Base-by-base conservation (phyloP, 2,797 vertebrate species). In the Semotilus atromaculatus region DNA sequence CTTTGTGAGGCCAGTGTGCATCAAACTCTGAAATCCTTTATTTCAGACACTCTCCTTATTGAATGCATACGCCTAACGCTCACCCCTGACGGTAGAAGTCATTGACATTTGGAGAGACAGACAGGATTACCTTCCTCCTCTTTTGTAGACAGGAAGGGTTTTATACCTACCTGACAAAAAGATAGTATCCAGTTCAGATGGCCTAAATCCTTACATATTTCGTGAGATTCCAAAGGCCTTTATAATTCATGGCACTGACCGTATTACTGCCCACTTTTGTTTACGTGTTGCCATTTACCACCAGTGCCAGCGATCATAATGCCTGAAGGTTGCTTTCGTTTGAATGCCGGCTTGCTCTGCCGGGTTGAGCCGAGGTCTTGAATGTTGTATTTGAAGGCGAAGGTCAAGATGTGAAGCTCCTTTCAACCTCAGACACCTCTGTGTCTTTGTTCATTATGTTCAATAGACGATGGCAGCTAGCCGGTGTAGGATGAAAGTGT, bases 351-450 rank as follows among this genome's bases (percentile, higher is more conserved):
- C 77, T 79, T 81, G 8, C 72, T 85, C 45, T 77, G 87, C 67
- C 60, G 43, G 29, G 77, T 85, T 38, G 88, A 88, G 81, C 77
- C 51, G 45, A 79, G 67, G 60, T 55, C 88, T 90, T 80, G 82
- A 85, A 88, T 83, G 66, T 86, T 92, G 83, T 86, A 91, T 91
- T 51, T 83, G 81, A 75, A 85, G 83, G 73, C 83, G 90, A 91
- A 90, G 86, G 92, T 93, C 87, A 92, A 89, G 92, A 90, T 91
- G 87, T 85, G 88, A 90, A 91, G 85, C 64, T 66, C 43, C 38
- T 82, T 88, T 82, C 76, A 84, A 45, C 85, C 83, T 70, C 75
- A 75, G 72, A 84, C 83, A 79, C 78, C 70, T 81, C 66, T 5
- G 3, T 66, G 76, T 85, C 86, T 83, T 88, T 87, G 83, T 82